A percentile compares a stretch with the other conserved stretches of the same genome.
Conservation (phyloP, 2,113 vertebrate genomes). For the Apodemus speciosus region DNA sequence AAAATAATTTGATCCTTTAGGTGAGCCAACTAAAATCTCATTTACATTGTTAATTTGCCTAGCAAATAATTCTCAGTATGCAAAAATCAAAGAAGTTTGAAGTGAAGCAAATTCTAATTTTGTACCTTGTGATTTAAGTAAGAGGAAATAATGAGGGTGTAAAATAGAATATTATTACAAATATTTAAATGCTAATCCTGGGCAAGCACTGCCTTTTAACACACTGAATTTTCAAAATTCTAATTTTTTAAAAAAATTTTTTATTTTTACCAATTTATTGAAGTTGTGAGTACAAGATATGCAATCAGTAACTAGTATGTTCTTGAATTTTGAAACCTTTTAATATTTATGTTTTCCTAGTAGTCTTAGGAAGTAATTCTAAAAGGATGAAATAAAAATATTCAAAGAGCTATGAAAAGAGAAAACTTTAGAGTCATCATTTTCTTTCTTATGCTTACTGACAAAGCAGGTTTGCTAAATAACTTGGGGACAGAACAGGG, state of each 20-base stretch:
- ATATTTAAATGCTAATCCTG: conserved; percentile 54
- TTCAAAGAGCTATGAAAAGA: conserved; percentile 41
- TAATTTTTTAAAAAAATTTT: not conserved
- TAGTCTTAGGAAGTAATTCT: conserved; percentile 44
- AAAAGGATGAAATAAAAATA: conserved; percentile 47
- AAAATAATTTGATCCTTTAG: conserved; percentile 62
- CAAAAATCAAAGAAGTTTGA: conserved; percentile 57
- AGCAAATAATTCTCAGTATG: conserved; percentile 59
- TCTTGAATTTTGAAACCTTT: conserved; percentile 15
- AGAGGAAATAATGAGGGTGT: not conserved
- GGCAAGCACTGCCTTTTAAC: conserved; percentile 58
- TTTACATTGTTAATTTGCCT: conserved; percentile 57
- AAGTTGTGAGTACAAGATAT: conserved; percentile 8
- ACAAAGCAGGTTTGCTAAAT: conserved; percentile 15
- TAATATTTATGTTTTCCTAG: conserved; percentile 40
- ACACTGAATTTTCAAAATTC: conserved; percentile 48
- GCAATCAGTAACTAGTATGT: not conserved
- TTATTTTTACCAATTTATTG: conserved; percentile 13
- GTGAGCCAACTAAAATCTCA: conserved; percentile 30
- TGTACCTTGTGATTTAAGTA: conserved; percentile 44
- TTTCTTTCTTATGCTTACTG: conserved; percentile 20
- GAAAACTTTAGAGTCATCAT: not conserved
- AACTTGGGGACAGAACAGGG: not conserved
- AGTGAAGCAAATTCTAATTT: conserved; percentile 62
- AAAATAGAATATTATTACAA: conserved; percentile 48